A percentile compares a stretch with the other conserved stretches of the same genome.
Evolutionary conservation across 64 coral and sea anemone species (phyloP).

Genomic region (Montipora efflorescens): DNA sequence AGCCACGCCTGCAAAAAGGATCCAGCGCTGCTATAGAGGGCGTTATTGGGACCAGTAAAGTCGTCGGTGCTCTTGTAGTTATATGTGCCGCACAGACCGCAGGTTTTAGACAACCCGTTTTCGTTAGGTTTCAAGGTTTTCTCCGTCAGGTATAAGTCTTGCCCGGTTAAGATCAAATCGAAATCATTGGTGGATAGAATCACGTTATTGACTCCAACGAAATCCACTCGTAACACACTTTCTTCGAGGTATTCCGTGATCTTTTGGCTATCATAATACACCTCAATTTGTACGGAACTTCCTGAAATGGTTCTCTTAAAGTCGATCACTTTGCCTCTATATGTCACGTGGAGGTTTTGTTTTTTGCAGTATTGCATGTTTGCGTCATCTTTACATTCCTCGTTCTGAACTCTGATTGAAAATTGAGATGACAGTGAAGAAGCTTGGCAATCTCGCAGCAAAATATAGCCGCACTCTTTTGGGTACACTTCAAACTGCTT

Average conservation of each 20-base stretch:
- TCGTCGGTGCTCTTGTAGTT: constrained; percentile 7
- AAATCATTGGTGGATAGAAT: constrained; percentile 3
- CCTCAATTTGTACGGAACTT: neutral
- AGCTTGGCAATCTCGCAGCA: neutral
- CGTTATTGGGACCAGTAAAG: neutral
- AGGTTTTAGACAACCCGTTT: neutral
- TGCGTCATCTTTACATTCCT: neutral
- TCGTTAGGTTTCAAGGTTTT: neutral
- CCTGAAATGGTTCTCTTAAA: neutral
- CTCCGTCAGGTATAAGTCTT: neutral
- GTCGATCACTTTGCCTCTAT: neutral
- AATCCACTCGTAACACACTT: neutral
- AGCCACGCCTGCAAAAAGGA: neutral
- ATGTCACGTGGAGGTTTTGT: neutral
- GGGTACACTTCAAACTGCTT: constrained; percentile 7
- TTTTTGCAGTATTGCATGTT: neutral
- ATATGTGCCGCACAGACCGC: constrained; percentile 20
- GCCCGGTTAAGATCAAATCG: neutral
- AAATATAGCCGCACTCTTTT: neutral
- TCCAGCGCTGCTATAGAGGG: too few species aligned
- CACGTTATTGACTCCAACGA: neutral
- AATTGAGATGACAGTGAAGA: neutral
- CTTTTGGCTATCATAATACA: neutral
- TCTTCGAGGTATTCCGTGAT: neutral
- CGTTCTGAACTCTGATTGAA: neutral